Base-by-base conservation (phyloP, 2,797 vertebrate genomes). In the Delichon dasypus region DNA sequence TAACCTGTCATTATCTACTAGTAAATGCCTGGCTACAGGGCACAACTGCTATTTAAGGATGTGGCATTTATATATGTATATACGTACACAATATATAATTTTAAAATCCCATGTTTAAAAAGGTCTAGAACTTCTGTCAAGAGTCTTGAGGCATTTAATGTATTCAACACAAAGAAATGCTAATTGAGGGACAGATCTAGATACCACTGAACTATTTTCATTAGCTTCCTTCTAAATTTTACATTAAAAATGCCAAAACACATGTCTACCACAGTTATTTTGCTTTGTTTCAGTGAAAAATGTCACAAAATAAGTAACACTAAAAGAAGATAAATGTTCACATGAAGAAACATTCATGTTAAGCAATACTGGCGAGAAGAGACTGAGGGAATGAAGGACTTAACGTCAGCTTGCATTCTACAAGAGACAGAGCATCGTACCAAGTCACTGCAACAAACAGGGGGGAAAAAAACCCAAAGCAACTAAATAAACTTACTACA, bases 391-490 rank as follows among this genome's bases (percentile, higher is more conserved):
- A 18, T 5, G 21, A 42, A 80, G 15, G 15, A 25, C 16, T 84
- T 61, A 61, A 19, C 8, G 12, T 14, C 19, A 73, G 23, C 30
- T 36, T 42, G 26, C 44, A 30, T 6, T 51, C 30, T 60, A 20
- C 13, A 23, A 34, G 42, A 65, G 18, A 61, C 20, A 82, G 38
- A 72, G 15, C 7, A 13, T n/a, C 22, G 36, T 25, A 50, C 11
- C 14, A 47, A 62, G 7, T 61, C 29, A 62, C 11, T 70, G 42
- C 21, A 50, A 55, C 14, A 80, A 60, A 71, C 5, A 2, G 27
- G 10, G 0, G 3, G 2, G 0, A 0, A 2, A 22, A 48, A 76
- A 57, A 4, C 11, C 13, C 44, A 10, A 76, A 50, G 27, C 36
- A 66, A 12, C 27, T 38, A 26, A 58, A 44, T 70, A 71, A 86